Evolutionary conservation across 2,888 invertebrate species (phyloP).

Genomic region (Diarsia rubi): DNA sequence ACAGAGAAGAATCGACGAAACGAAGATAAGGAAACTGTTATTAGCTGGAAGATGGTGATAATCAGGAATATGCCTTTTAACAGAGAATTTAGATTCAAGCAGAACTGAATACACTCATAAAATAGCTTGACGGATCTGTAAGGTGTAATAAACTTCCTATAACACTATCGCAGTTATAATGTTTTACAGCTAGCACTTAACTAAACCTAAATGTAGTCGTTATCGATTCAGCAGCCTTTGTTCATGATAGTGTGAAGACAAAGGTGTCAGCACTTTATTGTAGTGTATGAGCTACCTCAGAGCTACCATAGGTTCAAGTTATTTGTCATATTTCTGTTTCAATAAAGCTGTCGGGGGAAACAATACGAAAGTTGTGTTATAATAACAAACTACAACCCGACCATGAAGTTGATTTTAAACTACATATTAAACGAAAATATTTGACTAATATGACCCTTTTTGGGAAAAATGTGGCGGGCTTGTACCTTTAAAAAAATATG

Average conservation of each 20-base stretch:
- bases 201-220: conserved; percentile 28
- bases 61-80: too few species aligned
- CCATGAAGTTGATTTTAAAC: not conserved
- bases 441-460: too few species aligned
- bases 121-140: conserved; percentile 9
- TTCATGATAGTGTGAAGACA: conserved; percentile 23
- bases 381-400: not conserved
- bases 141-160: conserved; percentile 24
- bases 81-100: not conserved
- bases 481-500: too few species aligned
- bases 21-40: too few species aligned
- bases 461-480: too few species aligned
- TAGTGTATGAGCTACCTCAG: not conserved
- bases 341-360: not conserved
- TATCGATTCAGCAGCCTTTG: conserved; percentile 39
- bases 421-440: not conserved
- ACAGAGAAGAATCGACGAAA: not conserved
- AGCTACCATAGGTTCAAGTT: not conserved
- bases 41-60: too few species aligned
- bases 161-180: conserved; percentile 26
- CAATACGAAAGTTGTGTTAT: not conserved
- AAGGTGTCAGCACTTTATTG: conserved; percentile 5
- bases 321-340: not conserved
- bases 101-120: not conserved
- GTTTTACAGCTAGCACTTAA: conserved; percentile 36